phyloP scores from a whole-genome alignment of 2,113 vertebrate genomes.

The Genyomyrus donnyi region DNA sequence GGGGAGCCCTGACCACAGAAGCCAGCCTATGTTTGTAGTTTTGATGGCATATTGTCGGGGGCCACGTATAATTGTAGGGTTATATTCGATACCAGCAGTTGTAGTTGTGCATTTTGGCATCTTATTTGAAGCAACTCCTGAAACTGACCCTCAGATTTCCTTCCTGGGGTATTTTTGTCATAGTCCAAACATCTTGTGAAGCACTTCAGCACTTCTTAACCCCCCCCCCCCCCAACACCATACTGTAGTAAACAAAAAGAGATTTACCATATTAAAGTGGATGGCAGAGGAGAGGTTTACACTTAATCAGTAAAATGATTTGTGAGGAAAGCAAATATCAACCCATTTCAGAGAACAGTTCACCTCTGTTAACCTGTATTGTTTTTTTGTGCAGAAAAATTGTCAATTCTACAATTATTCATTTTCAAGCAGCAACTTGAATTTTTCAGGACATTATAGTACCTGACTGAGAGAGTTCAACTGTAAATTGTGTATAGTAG shows the following conservation, averaged over 20 bases:
- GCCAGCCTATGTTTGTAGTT: neutral
- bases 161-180: neutral
- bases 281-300: neutral
- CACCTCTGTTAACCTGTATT: neutral
- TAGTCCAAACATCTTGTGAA: neutral
- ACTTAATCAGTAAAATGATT: neutral
- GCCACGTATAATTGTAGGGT: neutral
- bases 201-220: neutral
- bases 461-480: neutral
- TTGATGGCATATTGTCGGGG: neutral
- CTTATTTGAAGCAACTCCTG: neutral
- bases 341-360: neutral
- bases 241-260: neutral
- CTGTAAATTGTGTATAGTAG: neutral
- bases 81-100: neutral
- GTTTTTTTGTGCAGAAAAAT: neutral
- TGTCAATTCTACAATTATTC: neutral
- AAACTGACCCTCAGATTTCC: neutral
- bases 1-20: neutral
- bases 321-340: neutral
- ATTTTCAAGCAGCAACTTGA: neutral
- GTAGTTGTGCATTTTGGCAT: neutral
- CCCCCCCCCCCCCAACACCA: neutral
- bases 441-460: neutral
- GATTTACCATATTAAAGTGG: neutral